A percentile compares a stretch with the other conserved stretches of the same genome.
Conservation (phyloP, 2,797 vertebrate genomes). For the Halcyon badia region DNA sequence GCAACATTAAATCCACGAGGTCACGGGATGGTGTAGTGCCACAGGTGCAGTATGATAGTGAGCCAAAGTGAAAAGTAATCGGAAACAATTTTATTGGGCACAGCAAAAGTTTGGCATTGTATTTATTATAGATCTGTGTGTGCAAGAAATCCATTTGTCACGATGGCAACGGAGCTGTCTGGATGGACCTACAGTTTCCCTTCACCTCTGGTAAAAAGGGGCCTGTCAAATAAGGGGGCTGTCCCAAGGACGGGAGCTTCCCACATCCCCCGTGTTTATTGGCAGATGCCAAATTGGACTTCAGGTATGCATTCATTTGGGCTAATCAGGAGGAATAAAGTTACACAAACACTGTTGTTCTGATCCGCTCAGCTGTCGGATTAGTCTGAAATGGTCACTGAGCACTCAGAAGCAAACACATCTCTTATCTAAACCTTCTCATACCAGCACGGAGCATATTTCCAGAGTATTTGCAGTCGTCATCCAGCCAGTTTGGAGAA, state of each 20-base stretch:
- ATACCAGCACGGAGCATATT: neutral
- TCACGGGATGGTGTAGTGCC: neutral
- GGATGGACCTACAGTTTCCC: neutral
- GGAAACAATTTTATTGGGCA: neutral
- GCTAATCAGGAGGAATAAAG: neutral
- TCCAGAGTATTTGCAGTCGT: neutral
- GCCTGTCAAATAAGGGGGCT: neutral
- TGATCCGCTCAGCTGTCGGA: neutral
- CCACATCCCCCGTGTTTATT: neutral
- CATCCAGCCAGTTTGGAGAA: neutral
- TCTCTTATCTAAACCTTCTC: neutral
- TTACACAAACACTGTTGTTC: constrained; percentile 15
- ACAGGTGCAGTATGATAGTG: neutral
- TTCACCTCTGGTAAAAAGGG: neutral
- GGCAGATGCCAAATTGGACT: neutral
- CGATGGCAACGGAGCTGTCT: neutral
- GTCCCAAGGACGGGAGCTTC: neutral
- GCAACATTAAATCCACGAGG: neutral
- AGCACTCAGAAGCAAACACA: neutral
- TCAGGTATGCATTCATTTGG: neutral
- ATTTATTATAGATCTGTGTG: neutral
- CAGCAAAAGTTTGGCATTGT: neutral
- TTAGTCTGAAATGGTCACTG: neutral
- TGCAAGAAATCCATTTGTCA: neutral
- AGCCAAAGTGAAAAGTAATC: neutral